Conservation (phyloP, 2,888 invertebrate species). For the Pachymerium ferrugineum region DNA sequence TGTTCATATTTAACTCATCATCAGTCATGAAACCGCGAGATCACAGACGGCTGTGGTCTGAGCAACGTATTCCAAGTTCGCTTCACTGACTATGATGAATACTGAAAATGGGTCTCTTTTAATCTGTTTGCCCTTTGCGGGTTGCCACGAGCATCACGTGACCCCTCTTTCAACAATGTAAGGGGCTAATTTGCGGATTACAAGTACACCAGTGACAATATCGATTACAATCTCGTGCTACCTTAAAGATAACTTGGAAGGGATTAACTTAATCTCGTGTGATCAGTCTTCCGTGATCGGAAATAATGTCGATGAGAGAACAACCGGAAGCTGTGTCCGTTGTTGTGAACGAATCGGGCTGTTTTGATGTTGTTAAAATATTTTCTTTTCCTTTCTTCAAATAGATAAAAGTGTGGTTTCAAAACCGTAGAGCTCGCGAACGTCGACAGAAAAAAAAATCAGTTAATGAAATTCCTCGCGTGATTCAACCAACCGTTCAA, state of each 20-base stretch:
- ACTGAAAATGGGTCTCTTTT: background rate
- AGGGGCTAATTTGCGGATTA: background rate
- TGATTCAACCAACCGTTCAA: background rate
- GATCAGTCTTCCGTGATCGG: background rate
- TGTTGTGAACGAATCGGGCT: background rate
- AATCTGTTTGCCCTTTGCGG: conserved; percentile 21
- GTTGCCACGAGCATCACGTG: background rate
- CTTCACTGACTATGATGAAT: conserved; percentile 1
- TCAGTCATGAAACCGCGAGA: background rate
- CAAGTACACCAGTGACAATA: background rate
- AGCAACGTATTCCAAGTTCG: background rate
- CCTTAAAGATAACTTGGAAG: background rate
- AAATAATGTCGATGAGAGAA: background rate
- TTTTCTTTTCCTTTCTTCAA: background rate
- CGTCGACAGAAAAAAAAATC: background rate
- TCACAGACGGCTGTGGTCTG: background rate
- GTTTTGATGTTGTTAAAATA: background rate
- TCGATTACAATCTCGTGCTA: background rate
- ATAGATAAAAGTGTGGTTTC: conserved; percentile 2
- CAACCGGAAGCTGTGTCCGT: background rate
- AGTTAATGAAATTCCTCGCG: too few relatives aligned
- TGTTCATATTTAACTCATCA: conserved; percentile 10
- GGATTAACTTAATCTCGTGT: background rate
- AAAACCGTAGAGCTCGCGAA: background rate
- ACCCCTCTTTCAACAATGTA: background rate